phyloP scores from a whole-genome alignment of 2,888 invertebrate genomes.

The Pammene fasciana region DNA sequence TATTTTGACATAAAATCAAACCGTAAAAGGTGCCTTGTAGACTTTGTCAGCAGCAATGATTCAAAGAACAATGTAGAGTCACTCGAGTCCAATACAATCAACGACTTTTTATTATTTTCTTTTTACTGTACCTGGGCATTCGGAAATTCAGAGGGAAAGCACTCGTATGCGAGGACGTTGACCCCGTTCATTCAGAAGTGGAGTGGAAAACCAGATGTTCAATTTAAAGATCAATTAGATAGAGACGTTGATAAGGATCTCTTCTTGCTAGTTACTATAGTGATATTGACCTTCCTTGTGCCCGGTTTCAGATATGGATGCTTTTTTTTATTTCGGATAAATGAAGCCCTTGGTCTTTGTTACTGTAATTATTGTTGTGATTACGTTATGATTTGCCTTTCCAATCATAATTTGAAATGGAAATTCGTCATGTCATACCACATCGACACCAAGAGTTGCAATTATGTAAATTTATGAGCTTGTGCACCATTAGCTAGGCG shows the following conservation, averaged over 20 bases:
- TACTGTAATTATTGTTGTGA: no score
- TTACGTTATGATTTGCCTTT: neutral
- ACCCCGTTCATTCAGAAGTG: slow-evolving; percentile 51
- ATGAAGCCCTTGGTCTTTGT: neutral
- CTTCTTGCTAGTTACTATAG: slow-evolving; percentile 12
- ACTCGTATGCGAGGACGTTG: slow-evolving; percentile 63
- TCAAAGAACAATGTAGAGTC: slow-evolving; percentile 46
- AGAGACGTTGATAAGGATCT: slow-evolving; percentile 22
- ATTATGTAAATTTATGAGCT: slow-evolving; percentile 6
- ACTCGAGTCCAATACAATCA: slow-evolving; percentile 61
- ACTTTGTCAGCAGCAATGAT: slow-evolving; percentile 57
- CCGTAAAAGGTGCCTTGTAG: slow-evolving; percentile 51
- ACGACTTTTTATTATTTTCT: slow-evolving; percentile 58
- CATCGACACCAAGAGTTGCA: neutral
- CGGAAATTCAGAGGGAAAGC: slow-evolving; percentile 61
- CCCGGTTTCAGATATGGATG: neutral
- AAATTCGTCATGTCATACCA: neutral
- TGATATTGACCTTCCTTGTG: slow-evolving; percentile 16
- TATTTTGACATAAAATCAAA: neutral
- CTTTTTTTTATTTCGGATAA: neutral
- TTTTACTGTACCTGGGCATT: slow-evolving; percentile 60
- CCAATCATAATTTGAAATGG: neutral
- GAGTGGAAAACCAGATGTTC: slow-evolving; percentile 38
- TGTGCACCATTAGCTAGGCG: neutral
- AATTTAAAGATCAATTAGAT: slow-evolving; percentile 34